phyloP scores from a whole-genome alignment of 2,888 invertebrate species.

The Luperina nickerlii region DNA sequence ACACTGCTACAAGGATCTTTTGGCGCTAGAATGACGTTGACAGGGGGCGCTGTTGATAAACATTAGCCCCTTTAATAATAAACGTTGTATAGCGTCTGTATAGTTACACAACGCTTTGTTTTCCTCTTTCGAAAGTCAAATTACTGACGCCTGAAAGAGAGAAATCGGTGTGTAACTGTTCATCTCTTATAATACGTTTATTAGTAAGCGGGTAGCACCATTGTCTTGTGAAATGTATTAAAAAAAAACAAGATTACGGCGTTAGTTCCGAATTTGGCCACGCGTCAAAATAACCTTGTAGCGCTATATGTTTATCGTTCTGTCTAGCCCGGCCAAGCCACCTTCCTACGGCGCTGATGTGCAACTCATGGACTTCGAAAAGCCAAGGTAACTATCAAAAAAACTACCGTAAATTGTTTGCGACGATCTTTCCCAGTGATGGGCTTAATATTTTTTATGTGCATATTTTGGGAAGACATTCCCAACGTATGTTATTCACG shows the following conservation, averaged over 20 bases:
- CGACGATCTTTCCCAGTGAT: conserved; percentile 11
- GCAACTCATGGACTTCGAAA: conserved; percentile 67
- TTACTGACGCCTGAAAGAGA: too few relatives aligned
- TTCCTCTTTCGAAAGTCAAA: too few relatives aligned
- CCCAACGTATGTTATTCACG: too few relatives aligned
- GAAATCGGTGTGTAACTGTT: too few relatives aligned
- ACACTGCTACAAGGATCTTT: not conserved
- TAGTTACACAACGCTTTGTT: too few relatives aligned
- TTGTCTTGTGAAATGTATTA: conserved; percentile 2
- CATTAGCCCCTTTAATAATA: too few relatives aligned
- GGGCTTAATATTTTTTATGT: conserved; percentile 10
- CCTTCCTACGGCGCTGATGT: conserved; percentile 61
- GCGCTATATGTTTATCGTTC: conserved; percentile 58
- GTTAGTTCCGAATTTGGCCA: not conserved
- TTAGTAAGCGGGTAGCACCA: not conserved
- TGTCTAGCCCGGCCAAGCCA: conserved; percentile 61
- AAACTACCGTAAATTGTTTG: conserved; percentile 30
- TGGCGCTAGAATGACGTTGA: not conserved
- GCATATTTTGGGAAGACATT: conserved; percentile 5
- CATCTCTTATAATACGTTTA: too few relatives aligned
- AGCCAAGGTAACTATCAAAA: conserved; percentile 60
- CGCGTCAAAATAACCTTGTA: conserved; percentile 5
- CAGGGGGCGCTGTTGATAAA: not conserved
- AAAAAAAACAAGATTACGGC: not conserved
- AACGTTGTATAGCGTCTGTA: too few relatives aligned